A percentile compares a stretch with the other conserved stretches of the same genome.
Evolutionary conservation across 2,888 invertebrate species (phyloP).

Genomic region (Anarsia innoxiella): DNA sequence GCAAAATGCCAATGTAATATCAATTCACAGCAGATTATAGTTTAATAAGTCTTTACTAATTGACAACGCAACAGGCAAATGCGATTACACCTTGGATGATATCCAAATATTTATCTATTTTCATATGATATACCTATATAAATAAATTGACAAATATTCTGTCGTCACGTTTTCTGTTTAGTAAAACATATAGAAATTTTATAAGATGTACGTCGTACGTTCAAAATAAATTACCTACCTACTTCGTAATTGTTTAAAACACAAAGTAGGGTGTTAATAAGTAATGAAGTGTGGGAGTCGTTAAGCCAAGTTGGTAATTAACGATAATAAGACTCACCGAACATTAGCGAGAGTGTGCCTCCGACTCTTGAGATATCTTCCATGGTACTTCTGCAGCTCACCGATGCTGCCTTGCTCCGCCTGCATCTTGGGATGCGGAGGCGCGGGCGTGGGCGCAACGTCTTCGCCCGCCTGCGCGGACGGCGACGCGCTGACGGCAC

Average conservation of each 20-base stretch:
- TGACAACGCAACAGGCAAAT: slow-evolving; percentile 2
- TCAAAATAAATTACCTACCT: too few relatives aligned
- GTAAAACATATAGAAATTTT: too few relatives aligned
- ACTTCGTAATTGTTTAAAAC: too few relatives aligned
- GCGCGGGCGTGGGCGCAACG: slow-evolving; percentile 36
- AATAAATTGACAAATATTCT: too few relatives aligned
- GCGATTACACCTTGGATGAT: slow-evolving; percentile 6
- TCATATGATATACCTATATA: too few relatives aligned
- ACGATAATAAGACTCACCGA: slow-evolving; percentile 80
- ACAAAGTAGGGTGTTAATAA: too few relatives aligned
- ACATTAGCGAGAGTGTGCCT: slow-evolving; percentile 94
- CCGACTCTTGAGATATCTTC: slow-evolving; percentile 87
- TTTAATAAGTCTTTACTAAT: slow-evolving; percentile 6
- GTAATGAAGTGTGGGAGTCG: not conserved
- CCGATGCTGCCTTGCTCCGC: slow-evolving; percentile 94
- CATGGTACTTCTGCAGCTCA: slow-evolving; percentile 92
- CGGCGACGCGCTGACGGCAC: slow-evolving; percentile 41
- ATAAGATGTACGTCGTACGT: too few relatives aligned
- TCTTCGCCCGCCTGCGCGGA: slow-evolving; percentile 48
- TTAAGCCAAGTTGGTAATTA: not conserved
- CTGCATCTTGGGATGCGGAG: slow-evolving; percentile 83
- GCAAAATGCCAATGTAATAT: not conserved
- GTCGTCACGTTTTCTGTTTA: too few relatives aligned
- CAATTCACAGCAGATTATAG: slow-evolving; percentile 5
- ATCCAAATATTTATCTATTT: slow-evolving; percentile 6